phyloP scores from a whole-genome alignment of 2,113 vertebrate genomes.

The Pardalotus punctatus region DNA sequence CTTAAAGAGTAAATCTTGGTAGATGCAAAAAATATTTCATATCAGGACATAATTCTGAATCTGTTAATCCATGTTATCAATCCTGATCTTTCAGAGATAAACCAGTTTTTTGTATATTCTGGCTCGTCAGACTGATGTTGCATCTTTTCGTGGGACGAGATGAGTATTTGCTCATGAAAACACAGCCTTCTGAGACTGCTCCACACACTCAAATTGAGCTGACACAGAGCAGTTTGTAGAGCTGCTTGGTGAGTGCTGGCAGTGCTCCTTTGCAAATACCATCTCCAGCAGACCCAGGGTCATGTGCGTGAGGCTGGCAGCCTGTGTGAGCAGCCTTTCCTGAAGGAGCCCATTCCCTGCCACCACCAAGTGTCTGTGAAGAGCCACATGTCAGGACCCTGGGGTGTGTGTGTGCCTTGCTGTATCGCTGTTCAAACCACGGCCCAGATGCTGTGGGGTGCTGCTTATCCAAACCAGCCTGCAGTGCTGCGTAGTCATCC shows the following conservation, averaged over 20 bases:
- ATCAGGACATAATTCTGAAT: background rate
- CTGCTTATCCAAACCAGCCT: background rate
- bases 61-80: background rate
- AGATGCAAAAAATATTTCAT: background rate
- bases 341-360: background rate
- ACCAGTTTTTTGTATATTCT: background rate
- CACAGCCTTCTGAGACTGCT: background rate
- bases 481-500: background rate
- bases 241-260: constrained; percentile 30
- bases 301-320: background rate
- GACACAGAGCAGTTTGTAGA: background rate
- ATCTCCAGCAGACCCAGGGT: background rate
- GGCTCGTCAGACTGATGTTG: background rate
- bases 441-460: background rate
- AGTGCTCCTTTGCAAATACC: background rate
- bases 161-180: background rate
- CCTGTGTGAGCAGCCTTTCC: background rate
- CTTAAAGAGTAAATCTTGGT: background rate
- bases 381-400: background rate
- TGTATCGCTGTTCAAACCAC: background rate
- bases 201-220: background rate
- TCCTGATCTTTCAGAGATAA: background rate
- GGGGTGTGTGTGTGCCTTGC: background rate
- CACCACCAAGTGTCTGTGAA: background rate
- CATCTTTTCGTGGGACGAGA: background rate